Conservation (phyloP, 2,797 vertebrate species). For the Lepilemur septentrionalis region DNA sequence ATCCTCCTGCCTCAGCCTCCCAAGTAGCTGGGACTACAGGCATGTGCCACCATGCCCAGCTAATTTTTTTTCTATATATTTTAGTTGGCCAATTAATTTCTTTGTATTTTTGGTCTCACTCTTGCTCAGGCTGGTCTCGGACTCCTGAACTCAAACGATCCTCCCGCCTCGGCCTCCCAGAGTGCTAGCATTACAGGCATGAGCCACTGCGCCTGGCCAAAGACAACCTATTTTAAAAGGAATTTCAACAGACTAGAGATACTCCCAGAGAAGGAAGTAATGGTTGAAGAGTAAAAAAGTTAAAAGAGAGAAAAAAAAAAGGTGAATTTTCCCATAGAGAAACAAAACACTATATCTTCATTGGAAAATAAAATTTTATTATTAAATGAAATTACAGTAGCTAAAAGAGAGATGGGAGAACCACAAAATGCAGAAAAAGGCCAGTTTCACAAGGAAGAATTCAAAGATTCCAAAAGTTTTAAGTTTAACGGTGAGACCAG, state of each 20-base stretch:
- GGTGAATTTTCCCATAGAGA: neutral
- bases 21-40: too few relatives aligned
- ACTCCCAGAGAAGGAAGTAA: neutral
- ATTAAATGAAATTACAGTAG: neutral
- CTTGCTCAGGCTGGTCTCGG: too few relatives aligned
- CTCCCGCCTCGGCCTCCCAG: too few relatives aligned
- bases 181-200: too few relatives aligned
- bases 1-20: too few relatives aligned
- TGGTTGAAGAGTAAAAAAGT: neutral
- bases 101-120: too few relatives aligned
- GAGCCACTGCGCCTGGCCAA: neutral
- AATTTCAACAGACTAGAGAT: neutral
- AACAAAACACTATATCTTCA: neutral
- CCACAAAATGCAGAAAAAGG: neutral
- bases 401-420: neutral
- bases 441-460: neutral
- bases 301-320: neutral
- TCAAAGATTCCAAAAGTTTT: neutral
- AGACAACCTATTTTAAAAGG: neutral
- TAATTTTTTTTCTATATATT: too few relatives aligned
- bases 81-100: too few relatives aligned
- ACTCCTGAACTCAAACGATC: too few relatives aligned
- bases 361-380: neutral
- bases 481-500: neutral
- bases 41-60: too few relatives aligned